Evolutionary conservation across 35 echinoderm and acorn worm genomes (phyloP), one percentile per base, ranked within the genome.

Genomic region (Heliocidaris erythrogramma): DNA sequence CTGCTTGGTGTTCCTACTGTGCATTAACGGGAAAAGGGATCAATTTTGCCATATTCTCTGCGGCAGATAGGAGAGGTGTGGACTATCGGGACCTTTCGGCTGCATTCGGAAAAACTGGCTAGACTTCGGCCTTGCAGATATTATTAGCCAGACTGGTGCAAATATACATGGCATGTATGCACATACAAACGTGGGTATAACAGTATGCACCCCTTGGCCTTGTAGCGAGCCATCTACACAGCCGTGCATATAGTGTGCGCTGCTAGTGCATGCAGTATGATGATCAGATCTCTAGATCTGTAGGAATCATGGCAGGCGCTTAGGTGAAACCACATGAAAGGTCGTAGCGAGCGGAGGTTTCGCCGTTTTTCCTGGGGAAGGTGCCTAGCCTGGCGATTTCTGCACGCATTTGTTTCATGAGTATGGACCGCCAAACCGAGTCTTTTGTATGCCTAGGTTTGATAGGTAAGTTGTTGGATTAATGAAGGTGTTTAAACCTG

Each of bases 401-500:
- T 53, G 85, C 94, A 48, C 27, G 21, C 29, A 32, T 86, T 30
- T 32, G 48, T 86, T 89, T 48, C 65, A 87, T 95, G 97, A 98
- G 94, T 94, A 98, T 98, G 97, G 97, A 98, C 97, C 97, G 96
- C 91, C 96, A 96, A 95, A 95, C 97, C 92, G 95, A 98, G 92
- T 98, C 93, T 97, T 98, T 98, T 94, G 94, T 98, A 96, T 98
- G 96, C 96, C 88, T 98, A 92, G 96, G 97, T 97, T 92, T 98
- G 93, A 94, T 98, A 95, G 97, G 97, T 98, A 92, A 98, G 97
- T 97, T 48, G 31, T 50, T 31, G 21, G 17, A 27, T 4, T 71
- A 65, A 69, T 24, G 17, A 69, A 69, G 61, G 18, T 78, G 21
- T 56, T 9, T 56, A 14, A 13, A 10, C 9, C 52, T 56, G 52